Evolutionary conservation across 2,888 invertebrate genomes (phyloP).

Genomic region (Rhopalosiphum nymphaeae): DNA sequence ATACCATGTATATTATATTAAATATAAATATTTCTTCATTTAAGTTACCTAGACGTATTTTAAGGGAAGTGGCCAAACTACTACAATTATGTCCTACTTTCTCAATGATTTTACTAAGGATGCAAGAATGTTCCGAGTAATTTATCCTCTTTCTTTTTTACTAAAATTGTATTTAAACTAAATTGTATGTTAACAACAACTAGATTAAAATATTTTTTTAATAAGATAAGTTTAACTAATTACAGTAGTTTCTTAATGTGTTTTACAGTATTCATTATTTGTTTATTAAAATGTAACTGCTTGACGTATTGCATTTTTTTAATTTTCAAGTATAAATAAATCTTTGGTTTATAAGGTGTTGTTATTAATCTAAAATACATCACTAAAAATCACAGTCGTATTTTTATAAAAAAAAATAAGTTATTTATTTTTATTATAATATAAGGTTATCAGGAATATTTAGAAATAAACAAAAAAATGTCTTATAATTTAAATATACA

Average conservation of each 20-base stretch:
- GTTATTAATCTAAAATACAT: neutral
- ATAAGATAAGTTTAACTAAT: neutral
- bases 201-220: slow-evolving; percentile 6
- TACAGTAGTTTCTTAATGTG: neutral
- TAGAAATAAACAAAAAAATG: neutral
- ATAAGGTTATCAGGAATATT: neutral
- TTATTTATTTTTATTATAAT: neutral
- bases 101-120: slow-evolving; percentile 55
- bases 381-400: neutral
- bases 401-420: neutral
- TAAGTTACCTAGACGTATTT: slow-evolving; percentile 31
- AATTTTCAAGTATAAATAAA: neutral
- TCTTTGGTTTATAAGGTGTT: neutral
- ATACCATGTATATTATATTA: neutral
- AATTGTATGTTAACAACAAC: neutral
- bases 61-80: slow-evolving; percentile 63
- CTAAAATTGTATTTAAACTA: slow-evolving; percentile 45
- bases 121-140: slow-evolving; percentile 49
- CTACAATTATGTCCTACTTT: slow-evolving; percentile 59
- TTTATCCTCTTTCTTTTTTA: slow-evolving; percentile 61
- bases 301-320: neutral
- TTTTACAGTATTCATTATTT: neutral
- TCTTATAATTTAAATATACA: neutral
- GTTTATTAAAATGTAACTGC: too few relatives aligned
- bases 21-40: slow-evolving; percentile 2